Evolutionary conservation across 2,113 vertebrate genomes (phyloP).

Genomic region (Notothenia coriiceps): DNA sequence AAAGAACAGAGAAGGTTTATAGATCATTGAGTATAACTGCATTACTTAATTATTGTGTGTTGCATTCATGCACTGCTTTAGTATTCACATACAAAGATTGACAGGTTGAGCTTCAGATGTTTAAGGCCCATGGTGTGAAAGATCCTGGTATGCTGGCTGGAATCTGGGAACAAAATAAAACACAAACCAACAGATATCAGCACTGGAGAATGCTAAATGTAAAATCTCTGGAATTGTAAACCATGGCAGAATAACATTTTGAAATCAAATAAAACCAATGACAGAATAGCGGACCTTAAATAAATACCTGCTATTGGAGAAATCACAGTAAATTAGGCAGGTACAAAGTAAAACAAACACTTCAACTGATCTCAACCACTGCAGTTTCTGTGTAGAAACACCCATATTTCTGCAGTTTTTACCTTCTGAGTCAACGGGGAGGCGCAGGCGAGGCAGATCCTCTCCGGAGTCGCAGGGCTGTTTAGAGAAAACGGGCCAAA

Average conservation of each 20-base stretch:
- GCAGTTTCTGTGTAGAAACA: no score
- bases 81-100: neutral
- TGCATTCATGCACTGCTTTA: neutral
- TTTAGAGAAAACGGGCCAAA: slow-evolving; percentile 77
- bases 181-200: neutral
- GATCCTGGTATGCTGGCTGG: slow-evolving; percentile 60
- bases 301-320: no score
- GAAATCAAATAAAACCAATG: no score
- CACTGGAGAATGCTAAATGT: no score
- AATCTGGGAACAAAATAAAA: slow-evolving; percentile 64
- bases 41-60: neutral
- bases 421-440: slow-evolving; percentile 88
- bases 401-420: neutral
- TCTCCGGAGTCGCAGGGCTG: slow-evolving; percentile 87
- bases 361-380: no score
- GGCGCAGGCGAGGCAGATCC: slow-evolving; percentile 85
- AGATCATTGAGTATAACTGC: neutral
- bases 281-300: no score
- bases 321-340: no score
- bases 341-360: neutral
- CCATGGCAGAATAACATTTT: no score
- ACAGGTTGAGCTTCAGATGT: slow-evolving; percentile 57
- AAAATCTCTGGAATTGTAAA: no score
- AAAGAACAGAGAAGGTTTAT: no score
- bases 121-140: slow-evolving; percentile 73